Evolutionary conservation across 2,113 vertebrate genomes (phyloP).

Genomic region (Chrysochloris asiatica): DNA sequence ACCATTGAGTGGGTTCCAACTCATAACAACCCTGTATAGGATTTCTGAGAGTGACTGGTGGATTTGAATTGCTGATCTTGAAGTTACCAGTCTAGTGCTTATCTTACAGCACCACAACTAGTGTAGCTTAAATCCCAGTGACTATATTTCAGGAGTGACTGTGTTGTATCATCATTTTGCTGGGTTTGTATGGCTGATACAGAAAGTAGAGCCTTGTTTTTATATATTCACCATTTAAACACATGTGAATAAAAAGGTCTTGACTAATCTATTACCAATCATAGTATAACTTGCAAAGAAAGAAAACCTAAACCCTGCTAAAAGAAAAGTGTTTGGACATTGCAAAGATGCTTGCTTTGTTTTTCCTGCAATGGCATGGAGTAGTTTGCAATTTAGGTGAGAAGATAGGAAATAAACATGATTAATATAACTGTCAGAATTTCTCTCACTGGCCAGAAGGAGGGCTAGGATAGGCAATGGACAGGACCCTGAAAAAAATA

Average conservation of each 20-base stretch:
- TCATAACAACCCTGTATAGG: no score
- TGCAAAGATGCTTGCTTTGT: neutral
- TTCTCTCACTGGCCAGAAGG: neutral
- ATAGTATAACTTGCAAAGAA: neutral
- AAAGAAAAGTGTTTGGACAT: neutral
- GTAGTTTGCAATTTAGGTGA: neutral
- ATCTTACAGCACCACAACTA: no score
- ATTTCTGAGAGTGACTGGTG: no score
- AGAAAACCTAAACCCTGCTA: neutral
- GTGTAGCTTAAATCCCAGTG: no score
- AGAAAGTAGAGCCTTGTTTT: neutral
- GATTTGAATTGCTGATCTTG: no score
- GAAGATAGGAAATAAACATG: neutral
- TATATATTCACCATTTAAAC: neutral
- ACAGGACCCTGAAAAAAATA: neutral
- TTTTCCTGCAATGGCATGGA: neutral
- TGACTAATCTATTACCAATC: neutral
- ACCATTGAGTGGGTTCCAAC: no score
- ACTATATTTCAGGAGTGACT: neutral
- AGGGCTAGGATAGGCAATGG: neutral
- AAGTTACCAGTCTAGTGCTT: no score
- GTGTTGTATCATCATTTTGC: neutral
- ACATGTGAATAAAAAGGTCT: neutral
- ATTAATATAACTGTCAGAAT: neutral
- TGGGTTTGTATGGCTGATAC: neutral